These are phyloP conservation scores for Pluvialis apricaria DNA, from an alignment of 2,113 vertebrate genomes.

Conservation along the genomic window DNA sequence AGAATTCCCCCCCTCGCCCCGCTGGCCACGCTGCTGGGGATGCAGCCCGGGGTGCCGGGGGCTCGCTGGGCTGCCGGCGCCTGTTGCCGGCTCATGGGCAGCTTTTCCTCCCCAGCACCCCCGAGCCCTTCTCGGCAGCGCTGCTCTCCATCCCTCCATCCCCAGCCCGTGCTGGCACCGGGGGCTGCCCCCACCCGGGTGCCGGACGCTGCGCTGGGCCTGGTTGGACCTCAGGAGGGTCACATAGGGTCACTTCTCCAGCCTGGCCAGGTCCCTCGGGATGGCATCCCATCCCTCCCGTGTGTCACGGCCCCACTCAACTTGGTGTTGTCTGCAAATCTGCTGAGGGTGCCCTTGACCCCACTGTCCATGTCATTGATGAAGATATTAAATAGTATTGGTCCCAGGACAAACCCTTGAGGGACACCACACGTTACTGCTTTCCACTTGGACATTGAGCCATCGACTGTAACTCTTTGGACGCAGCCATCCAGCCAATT, in stretches of 20 bases:
- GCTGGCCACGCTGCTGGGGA: neutral
- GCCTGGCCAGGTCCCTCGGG: neutral
- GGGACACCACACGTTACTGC: neutral
- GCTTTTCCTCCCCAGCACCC: neutral
- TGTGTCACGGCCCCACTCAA: no score
- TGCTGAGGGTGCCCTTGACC: neutral
- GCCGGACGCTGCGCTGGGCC: neutral
- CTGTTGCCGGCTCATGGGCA: neutral
- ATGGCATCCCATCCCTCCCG: no score
- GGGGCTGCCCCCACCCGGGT: neutral
- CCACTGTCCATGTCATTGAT: neutral
- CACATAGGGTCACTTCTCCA: neutral
- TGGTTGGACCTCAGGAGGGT: neutral
- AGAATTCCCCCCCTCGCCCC: neutral
- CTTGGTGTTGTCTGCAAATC: no score
- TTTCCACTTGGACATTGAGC: neutral
- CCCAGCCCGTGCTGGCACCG: neutral
- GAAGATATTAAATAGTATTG: neutral
- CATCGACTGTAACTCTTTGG: neutral
- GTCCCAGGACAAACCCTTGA: neutral
- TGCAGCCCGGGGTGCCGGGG: neutral
- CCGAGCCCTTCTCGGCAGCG: no score
- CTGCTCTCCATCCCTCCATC: neutral
- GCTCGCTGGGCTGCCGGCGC: neutral
- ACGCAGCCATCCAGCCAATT: neutral